Evolutionary conservation across 64 coral and sea anemone genomes (phyloP).

Genomic region (Stylophora pistillata): DNA sequence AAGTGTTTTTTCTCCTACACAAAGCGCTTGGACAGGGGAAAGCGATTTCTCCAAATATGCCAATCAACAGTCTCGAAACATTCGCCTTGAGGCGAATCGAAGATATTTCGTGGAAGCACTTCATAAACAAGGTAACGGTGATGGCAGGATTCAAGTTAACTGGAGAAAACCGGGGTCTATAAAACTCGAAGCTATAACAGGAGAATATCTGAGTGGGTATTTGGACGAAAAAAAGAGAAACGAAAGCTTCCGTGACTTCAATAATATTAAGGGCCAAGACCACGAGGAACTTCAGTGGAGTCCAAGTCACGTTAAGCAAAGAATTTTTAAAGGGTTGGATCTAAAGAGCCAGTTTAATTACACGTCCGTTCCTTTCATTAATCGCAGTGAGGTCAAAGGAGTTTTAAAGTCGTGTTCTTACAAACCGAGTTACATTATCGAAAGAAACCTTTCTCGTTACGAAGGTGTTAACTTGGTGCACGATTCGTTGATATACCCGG

Average conservation of each 20-base stretch:
- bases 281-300: not conserved
- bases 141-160: conserved; percentile 35
- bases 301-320: conserved; percentile 14
- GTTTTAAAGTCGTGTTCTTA: conserved; percentile 15
- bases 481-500: not conserved
- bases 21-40: conserved; percentile 20
- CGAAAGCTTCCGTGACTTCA: not conserved
- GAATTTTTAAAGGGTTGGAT: not conserved
- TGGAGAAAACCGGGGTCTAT: conserved; percentile 29
- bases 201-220: conserved; percentile 32
- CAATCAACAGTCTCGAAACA: conserved; percentile 45
- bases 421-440: conserved; percentile 33
- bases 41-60: conserved; percentile 45
- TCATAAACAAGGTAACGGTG: conserved; percentile 1
- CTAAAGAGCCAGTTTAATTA: conserved; percentile 3
- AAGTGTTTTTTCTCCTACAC: conserved; percentile 34
- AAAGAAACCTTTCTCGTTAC: conserved; percentile 12
- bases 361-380: not conserved
- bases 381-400: not conserved
- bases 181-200: conserved; percentile 28
- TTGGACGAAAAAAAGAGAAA: conserved; percentile 36
- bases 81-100: conserved; percentile 12
- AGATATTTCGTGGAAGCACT: conserved; percentile 67
- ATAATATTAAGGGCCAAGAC: too few relatives aligned
- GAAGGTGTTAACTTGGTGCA: conserved; percentile 17